Evolutionary conservation across 2,888 invertebrate species (phyloP), one percentile per base, ranked within the genome.

Genomic region (Prenolepis imparis): DNA sequence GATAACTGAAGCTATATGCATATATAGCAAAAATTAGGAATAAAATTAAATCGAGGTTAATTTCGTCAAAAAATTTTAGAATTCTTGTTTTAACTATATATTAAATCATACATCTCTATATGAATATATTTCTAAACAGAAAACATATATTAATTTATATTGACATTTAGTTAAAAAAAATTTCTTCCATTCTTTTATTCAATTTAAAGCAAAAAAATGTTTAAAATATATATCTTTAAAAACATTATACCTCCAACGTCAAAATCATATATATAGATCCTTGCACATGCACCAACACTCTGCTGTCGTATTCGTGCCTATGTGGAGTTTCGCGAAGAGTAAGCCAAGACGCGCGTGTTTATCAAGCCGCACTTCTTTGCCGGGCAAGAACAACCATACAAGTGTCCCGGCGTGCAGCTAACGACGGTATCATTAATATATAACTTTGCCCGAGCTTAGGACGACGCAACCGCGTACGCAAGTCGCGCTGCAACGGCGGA

Each of bases 351-450:
- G 70, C 70, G 78, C 59, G 59, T 80, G 78, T 80, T 80, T 80
- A 80, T 80, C 78, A 80, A 80, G 78, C 59, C 21, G 78, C 77
- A 24, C 67, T 77, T 67, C 77, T 77, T 52, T 41, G 55, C 70
- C 70, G 59, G 32, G 44, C 59, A 70, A 41, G 77, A 77, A 80
- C 78, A 80, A 81, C 74, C 84, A 89, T 90, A 89, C 89, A 84
- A 90, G 87, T 89, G 90, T 90, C 90, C 88, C 83, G 85, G 87
- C 80, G 88, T 80, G 89, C 86, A 90, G 88, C 88, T 90, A 90
- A 90, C 90, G 90, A 86, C 89, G 83, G 75, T 74, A 83, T 85
- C 89, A 90, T 90, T 90, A 90, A 90, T 90, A 90, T 90, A 90
- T 90, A 90, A 90, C 88, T 90, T 90, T 88, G 85, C 89, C 84